phyloP scores from a whole-genome alignment of 1,140 invertebrate genomes.

The Diuraphis noxia region DNA sequence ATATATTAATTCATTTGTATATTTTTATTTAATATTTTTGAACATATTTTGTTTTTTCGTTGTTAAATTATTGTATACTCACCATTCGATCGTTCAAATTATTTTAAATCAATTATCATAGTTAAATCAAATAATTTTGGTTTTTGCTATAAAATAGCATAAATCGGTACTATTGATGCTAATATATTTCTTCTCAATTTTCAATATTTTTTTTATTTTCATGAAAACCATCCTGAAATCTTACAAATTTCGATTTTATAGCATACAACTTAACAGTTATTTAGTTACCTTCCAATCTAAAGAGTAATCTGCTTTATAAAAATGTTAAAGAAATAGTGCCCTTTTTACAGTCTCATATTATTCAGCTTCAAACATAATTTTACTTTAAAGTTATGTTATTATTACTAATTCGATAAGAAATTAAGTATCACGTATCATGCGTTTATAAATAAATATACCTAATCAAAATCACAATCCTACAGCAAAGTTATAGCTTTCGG shows the following conservation, averaged over 20 bases:
- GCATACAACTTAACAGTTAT: background rate
- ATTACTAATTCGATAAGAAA: no score
- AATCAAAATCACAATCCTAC: background rate
- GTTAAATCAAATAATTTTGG: no score
- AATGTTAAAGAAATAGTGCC: no score
- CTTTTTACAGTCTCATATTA: background rate
- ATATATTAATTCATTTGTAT: no score
- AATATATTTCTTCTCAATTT: background rate
- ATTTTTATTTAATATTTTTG: no score
- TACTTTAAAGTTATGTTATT: background rate
- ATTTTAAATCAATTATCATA: no score
- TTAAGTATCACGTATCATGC: background rate
- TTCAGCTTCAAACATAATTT: background rate
- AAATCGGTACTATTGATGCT: background rate
- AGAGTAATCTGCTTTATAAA: no score
- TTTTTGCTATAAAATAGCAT: background rate
- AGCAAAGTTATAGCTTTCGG: background rate
- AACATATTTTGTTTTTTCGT: no score
- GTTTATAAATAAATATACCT: background rate
- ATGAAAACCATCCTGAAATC: background rate
- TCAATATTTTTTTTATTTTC: background rate
- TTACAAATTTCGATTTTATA: background rate
- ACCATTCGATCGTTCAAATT: no score
- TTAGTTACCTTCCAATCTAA: no score
- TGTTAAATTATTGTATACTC: no score